These are phyloP conservation scores for Patiria miniata DNA, from an alignment of 35 echinoderm and acorn worm genomes.

Conservation along the genomic window DNA sequence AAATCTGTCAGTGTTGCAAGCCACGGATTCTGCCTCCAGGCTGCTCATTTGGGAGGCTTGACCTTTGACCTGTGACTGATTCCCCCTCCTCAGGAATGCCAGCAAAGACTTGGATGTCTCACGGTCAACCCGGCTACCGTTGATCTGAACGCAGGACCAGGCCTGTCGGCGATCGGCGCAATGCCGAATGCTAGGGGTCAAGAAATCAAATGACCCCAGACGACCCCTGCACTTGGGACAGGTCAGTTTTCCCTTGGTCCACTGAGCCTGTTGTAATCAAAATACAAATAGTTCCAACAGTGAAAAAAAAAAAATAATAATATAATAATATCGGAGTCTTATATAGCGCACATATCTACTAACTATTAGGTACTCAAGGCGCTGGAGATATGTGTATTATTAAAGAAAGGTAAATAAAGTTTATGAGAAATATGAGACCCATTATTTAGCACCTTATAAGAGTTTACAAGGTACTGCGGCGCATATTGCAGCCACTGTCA, in stretches of 20 bases:
- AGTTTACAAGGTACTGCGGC: too few relatives aligned
- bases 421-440: too few relatives aligned
- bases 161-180: constrained; percentile 6
- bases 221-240: constrained; percentile 86
- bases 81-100: constrained; percentile 47
- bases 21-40: not conserved
- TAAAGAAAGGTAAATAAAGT: too few relatives aligned
- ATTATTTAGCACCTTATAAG: too few relatives aligned
- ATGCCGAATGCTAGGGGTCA: constrained; percentile 46
- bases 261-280: constrained; percentile 61
- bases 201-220: constrained; percentile 89
- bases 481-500: too few relatives aligned
- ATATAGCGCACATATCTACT: too few relatives aligned
- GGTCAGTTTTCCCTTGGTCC: constrained; percentile 80
- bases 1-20: too few relatives aligned
- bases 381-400: too few relatives aligned
- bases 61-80: not conserved
- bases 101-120: constrained; percentile 32
- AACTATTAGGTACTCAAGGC: too few relatives aligned
- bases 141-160: constrained; percentile 70
- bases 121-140: constrained; percentile 71
- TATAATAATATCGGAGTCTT: too few relatives aligned
- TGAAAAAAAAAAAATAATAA: not conserved
- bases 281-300: not conserved
- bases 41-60: not conserved